phyloP scores from a whole-genome alignment of 2,888 invertebrate genomes.

The Anarsia innoxiella region DNA sequence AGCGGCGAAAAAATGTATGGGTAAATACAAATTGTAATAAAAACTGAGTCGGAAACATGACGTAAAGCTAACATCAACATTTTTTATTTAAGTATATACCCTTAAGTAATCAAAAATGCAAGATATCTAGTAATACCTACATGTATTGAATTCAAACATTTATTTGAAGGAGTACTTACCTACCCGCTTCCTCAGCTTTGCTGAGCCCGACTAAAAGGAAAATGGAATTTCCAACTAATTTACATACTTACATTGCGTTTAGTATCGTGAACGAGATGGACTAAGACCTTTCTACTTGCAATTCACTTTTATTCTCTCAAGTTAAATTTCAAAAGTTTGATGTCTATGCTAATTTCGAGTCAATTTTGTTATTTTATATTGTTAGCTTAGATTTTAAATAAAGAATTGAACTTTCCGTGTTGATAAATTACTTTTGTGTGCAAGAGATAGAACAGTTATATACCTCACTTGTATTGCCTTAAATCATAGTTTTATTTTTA shows the following conservation, averaged over 20 bases:
- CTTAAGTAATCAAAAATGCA: neutral
- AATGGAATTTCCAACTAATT: constrained; percentile 32
- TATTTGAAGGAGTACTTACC: too few species aligned
- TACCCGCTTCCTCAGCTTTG: too few species aligned
- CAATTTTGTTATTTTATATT: constrained; percentile 21
- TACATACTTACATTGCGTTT: constrained; percentile 30
- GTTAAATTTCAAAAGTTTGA: constrained; percentile 27
- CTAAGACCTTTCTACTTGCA: constrained; percentile 18
- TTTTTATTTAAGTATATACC: too few species aligned
- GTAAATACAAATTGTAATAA: too few species aligned
- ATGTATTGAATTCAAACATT: neutral
- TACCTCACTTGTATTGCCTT: too few species aligned
- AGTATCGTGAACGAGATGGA: constrained; percentile 24
- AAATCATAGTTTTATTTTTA: too few species aligned
- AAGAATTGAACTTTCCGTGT: too few species aligned
- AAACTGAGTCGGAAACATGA: too few species aligned
- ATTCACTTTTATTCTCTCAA: constrained; percentile 25
- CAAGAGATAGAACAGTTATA: too few species aligned
- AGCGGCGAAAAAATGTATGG: too few species aligned
- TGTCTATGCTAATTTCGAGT: constrained; percentile 23
- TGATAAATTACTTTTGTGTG: too few species aligned
- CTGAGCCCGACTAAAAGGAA: constrained; percentile 13
- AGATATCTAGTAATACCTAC: neutral
- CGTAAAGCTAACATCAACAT: too few species aligned
- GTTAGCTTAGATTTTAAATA: constrained; percentile 11